These are phyloP conservation scores for Incurvaria masculella DNA, from an alignment of 2,888 invertebrate species.

Conservation along the genomic window DNA sequence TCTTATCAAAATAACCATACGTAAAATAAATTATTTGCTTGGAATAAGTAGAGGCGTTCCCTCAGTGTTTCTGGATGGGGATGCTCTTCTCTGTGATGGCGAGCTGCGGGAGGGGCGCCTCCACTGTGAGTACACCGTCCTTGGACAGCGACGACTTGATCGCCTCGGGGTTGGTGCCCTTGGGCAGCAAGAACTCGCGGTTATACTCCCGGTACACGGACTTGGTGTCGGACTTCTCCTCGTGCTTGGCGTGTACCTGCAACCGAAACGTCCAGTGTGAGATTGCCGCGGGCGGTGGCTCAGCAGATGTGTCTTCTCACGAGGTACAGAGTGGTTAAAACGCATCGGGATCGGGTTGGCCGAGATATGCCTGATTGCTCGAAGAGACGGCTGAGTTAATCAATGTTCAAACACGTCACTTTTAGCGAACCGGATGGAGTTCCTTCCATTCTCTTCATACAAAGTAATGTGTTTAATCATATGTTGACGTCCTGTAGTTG, in stretches of 20 bases:
- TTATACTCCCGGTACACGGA: conserved; percentile 98
- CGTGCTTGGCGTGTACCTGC: conserved; percentile 96
- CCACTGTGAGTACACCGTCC: conserved; percentile 95
- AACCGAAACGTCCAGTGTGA: too few relatives aligned
- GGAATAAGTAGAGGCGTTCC: conserved; percentile 46
- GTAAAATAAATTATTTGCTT: conserved; percentile 53
- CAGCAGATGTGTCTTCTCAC: too few relatives aligned
- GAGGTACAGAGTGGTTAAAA: too few relatives aligned
- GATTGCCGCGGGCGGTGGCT: too few relatives aligned
- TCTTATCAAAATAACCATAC: conserved; percentile 41
- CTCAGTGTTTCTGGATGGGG: conserved; percentile 68
- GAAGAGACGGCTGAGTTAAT: too few relatives aligned
- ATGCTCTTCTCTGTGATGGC: conserved; percentile 78
- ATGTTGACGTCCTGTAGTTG: too few relatives aligned
- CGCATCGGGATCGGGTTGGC: too few relatives aligned
- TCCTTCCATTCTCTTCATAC: too few relatives aligned
- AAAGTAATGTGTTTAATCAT: too few relatives aligned
- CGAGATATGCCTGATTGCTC: too few relatives aligned
- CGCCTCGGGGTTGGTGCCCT: conserved; percentile 94
- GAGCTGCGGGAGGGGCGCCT: conserved; percentile 91
- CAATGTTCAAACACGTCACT: too few relatives aligned
- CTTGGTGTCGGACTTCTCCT: conserved; percentile 95
- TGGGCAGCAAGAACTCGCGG: conserved; percentile 93
- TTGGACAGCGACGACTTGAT: conserved; percentile 95
- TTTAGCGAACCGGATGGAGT: too few relatives aligned